phyloP scores from a whole-genome alignment of 53 echinoderm and acorn worm genomes.

The Paelopatides confundens region DNA sequence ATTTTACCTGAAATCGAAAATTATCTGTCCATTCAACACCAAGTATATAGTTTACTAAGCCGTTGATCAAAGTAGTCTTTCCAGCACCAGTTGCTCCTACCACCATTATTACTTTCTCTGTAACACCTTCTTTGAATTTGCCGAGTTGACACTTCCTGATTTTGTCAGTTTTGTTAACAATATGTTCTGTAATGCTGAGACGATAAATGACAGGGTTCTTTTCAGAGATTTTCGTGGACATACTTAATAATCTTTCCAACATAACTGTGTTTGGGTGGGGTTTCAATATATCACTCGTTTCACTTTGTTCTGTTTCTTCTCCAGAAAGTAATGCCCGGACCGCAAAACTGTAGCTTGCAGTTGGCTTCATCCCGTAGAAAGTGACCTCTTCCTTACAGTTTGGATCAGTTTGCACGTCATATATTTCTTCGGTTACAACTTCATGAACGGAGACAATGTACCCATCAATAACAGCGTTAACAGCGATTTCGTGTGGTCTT shows the following conservation, averaged over 20 bases:
- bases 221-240: neutral
- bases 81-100: too few species aligned
- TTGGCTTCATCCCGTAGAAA: conserved; percentile 34
- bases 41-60: conserved; percentile 67
- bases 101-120: conserved; percentile 58
- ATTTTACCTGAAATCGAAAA: conserved; percentile 64
- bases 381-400: neutral
- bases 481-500: conserved; percentile 40
- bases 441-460: conserved; percentile 42
- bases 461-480: neutral
- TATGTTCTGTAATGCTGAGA: neutral
- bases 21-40: conserved; percentile 63
- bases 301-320: conserved; percentile 40
- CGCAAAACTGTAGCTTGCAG: conserved; percentile 38
- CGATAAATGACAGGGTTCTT: neutral
- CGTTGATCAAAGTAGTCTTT: conserved; percentile 70
- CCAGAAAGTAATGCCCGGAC: conserved; percentile 55
- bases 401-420: neutral
- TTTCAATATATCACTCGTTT: conserved; percentile 41
- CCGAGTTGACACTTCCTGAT: conserved; percentile 38
- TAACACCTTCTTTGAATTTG: neutral
- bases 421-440: neutral
- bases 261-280: conserved; percentile 17
- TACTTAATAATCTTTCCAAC: neutral
- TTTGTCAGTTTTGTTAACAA: neutral